Evolutionary conservation across 2,888 invertebrate genomes (phyloP).

Genomic region (Steinernema scapterisci): DNA sequence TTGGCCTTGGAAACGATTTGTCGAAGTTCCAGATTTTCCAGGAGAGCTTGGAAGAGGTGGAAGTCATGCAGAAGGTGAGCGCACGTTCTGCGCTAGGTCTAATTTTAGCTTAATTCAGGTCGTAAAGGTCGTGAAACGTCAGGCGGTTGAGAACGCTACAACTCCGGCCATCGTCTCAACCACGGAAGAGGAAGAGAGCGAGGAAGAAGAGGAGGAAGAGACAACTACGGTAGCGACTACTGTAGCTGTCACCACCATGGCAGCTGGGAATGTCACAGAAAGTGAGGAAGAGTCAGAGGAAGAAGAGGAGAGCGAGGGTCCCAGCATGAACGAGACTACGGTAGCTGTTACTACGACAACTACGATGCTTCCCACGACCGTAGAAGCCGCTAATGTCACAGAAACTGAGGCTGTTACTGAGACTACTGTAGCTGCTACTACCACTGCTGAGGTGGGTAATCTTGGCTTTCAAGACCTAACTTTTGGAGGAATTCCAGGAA

Average conservation of each 20-base stretch:
- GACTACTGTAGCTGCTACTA: background rate
- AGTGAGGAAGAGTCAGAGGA: constrained; percentile 23
- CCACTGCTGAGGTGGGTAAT: background rate
- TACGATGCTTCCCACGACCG: background rate
- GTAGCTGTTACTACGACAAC: background rate
- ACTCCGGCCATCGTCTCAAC: background rate
- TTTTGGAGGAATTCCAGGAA: background rate
- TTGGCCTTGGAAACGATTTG: constrained; percentile 42
- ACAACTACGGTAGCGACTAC: constrained; percentile 4
- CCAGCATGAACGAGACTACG: constrained; percentile 9
- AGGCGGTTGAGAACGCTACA: constrained; percentile 3
- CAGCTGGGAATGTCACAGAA: background rate
- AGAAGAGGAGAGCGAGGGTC: background rate
- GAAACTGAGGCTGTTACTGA: background rate
- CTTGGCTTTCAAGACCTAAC: no score
- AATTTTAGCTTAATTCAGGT: background rate
- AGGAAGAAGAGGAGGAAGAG: constrained; percentile 33
- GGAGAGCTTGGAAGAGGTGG: constrained; percentile 5
- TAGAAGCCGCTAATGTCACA: background rate
- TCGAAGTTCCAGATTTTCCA: constrained; percentile 14
- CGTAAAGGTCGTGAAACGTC: background rate
- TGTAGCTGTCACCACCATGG: background rate
- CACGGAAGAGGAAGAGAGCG: constrained; percentile 24
- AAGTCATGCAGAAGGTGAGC: background rate
- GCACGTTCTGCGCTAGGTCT: background rate